phyloP scores from a whole-genome alignment of 2,113 vertebrate genomes.

The Struthio camelus region DNA sequence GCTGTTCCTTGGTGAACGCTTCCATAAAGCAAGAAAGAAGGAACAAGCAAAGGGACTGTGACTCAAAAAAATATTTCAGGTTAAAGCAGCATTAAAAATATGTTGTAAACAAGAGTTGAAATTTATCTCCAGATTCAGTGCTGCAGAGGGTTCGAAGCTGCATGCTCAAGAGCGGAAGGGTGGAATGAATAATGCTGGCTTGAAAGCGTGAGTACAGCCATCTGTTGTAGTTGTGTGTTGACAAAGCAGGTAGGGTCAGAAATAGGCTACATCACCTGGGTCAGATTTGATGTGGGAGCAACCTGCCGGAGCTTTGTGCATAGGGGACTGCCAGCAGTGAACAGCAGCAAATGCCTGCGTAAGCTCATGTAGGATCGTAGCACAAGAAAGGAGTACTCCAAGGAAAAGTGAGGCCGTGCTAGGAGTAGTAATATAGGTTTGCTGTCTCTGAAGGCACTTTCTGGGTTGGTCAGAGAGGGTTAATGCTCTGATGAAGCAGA shows the following conservation, averaged over 20 bases:
- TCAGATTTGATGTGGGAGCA: accelerated
- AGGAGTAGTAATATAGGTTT: not conserved
- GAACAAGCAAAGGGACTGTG: not conserved
- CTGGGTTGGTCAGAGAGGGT: accelerated
- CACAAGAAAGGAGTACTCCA: not conserved
- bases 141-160: not conserved
- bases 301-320: not conserved
- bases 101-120: not conserved
- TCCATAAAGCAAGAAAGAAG: slow-evolving; percentile 15
- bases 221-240: not conserved
- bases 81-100: slow-evolving; percentile 18
- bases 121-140: not conserved
- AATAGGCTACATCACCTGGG: not conserved
- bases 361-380: accelerated
- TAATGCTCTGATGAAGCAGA: no score
- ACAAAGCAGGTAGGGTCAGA: not conserved
- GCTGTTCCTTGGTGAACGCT: not conserved
- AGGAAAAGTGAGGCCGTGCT: accelerated
- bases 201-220: no score
- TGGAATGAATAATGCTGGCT: not conserved
- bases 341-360: not conserved
- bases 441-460: not conserved
- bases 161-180: not conserved
- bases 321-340: not conserved
- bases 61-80: slow-evolving; percentile 30